Conservation (phyloP, 2,888 invertebrate genomes). For the Drosophila rubida region DNA sequence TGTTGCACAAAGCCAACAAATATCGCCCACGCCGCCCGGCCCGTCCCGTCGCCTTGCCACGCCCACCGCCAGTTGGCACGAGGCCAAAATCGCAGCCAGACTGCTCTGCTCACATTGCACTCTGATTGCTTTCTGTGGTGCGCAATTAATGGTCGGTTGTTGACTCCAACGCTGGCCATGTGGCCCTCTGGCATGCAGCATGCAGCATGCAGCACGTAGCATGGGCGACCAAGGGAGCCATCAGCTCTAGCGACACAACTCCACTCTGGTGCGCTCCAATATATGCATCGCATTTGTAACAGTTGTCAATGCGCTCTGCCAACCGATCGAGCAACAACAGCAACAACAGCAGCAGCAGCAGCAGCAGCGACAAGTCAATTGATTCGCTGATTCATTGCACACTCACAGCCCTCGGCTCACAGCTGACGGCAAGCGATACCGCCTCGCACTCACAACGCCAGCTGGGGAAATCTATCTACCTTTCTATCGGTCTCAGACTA, state of each 20-base stretch:
- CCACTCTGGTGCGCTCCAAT: conserved; percentile 14
- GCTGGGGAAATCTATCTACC: background rate
- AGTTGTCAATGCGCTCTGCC: conserved; percentile 19
- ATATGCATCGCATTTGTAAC: conserved; percentile 34
- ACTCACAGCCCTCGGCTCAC: background rate
- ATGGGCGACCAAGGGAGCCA: background rate
- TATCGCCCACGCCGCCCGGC: conserved; percentile 19
- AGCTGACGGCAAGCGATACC: background rate
- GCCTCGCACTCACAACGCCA: background rate
- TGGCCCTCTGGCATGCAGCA: conserved; percentile 14
- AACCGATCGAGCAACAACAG: background rate
- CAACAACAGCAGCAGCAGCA: background rate
- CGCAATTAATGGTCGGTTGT: conserved; percentile 65
- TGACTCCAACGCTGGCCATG: conserved; percentile 28
- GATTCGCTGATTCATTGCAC: conserved; percentile 15
- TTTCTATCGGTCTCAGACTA: background rate
- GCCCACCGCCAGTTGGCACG: conserved; percentile 23
- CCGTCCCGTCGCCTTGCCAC: background rate
- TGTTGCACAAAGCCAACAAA: conserved; percentile 33
- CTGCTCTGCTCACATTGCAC: conserved; percentile 46
- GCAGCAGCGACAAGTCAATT: conserved; percentile 28
- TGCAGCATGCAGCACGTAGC: too few species aligned
- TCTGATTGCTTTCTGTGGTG: conserved; percentile 75
- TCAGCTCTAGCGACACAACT: too few species aligned
- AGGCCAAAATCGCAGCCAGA: conserved; percentile 37